phyloP scores from a whole-genome alignment of 2,888 invertebrate genomes.

The Lasioglossum vierecki region DNA sequence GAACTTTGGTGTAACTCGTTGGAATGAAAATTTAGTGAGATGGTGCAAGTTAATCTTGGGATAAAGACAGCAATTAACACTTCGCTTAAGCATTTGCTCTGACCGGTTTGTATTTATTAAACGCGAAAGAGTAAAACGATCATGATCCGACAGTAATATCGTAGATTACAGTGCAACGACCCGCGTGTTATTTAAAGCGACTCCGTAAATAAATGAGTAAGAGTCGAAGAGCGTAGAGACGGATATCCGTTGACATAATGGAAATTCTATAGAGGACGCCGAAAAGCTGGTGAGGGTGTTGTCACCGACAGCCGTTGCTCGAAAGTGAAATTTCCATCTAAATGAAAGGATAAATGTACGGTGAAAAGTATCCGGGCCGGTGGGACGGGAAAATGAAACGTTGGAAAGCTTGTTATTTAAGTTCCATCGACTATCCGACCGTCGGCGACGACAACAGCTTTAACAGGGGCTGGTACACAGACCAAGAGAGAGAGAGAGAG shows the following conservation, averaged over 20 bases:
- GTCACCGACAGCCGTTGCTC: neutral
- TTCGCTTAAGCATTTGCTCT: neutral
- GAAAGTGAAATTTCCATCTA: slow-evolving; percentile 39
- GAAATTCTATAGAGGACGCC: neutral
- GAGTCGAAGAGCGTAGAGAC: neutral
- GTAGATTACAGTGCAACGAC: neutral
- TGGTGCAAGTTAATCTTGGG: neutral
- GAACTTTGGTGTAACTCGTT: neutral
- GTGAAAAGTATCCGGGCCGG: slow-evolving; percentile 4
- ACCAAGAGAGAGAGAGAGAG: neutral
- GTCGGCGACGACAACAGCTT: neutral
- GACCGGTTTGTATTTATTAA: neutral
- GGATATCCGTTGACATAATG: neutral
- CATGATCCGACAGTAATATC: neutral
- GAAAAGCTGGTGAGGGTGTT: neutral
- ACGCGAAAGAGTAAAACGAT: neutral
- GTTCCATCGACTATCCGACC: slow-evolving; percentile 5
- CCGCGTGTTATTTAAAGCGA: neutral
- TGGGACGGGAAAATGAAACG: neutral
- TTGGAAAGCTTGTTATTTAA: slow-evolving; percentile 33
- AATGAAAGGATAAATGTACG: slow-evolving; percentile 28
- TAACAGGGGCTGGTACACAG: neutral
- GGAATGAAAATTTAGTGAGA: neutral
- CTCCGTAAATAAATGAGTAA: neutral
- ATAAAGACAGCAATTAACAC: neutral